A percentile compares a stretch with the other conserved stretches of the same genome.
Evolutionary conservation across 2,888 invertebrate genomes (phyloP).

Genomic region (Chrysolina haemoptera): DNA sequence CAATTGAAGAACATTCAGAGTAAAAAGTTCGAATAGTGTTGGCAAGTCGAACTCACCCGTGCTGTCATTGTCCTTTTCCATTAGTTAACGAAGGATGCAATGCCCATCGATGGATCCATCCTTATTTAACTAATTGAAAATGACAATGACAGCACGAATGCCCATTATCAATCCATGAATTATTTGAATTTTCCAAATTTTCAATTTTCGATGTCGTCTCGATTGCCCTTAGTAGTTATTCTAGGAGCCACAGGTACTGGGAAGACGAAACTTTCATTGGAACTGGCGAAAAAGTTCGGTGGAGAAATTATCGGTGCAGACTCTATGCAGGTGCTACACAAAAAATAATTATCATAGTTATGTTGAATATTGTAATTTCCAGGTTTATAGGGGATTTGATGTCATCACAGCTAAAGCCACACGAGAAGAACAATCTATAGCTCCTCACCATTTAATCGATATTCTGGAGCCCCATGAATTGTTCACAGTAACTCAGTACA

Average conservation of each 20-base stretch:
- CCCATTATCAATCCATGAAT: too few species aligned
- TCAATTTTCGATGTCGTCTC: constrained; percentile 33
- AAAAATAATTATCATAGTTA: background rate
- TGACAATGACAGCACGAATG: too few species aligned
- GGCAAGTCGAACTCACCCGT: too few species aligned
- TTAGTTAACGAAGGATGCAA: too few species aligned
- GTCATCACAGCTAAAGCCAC: constrained; percentile 96
- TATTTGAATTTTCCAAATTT: background rate
- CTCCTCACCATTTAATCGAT: constrained; percentile 91
- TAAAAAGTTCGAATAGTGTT: too few species aligned
- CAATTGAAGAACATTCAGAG: too few species aligned
- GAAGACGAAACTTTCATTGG: constrained; percentile 95
- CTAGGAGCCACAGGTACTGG: constrained; percentile 97
- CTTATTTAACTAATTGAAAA: too few species aligned
- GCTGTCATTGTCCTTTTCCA: too few species aligned
- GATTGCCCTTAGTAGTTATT: constrained; percentile 86
- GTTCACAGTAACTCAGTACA: constrained; percentile 89
- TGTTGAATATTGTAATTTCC: constrained; percentile 60
- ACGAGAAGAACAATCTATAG: constrained; percentile 79
- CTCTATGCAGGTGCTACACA: constrained; percentile 91
- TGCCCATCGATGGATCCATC: too few species aligned
- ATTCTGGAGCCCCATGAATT: constrained; percentile 84
- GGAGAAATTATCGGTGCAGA: constrained; percentile 98
- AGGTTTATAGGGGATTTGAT: constrained; percentile 95
- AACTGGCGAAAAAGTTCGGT: constrained; percentile 87